Base-by-base conservation (phyloP, 2,797 vertebrate genomes). In the Trachurus trachurus region DNA sequence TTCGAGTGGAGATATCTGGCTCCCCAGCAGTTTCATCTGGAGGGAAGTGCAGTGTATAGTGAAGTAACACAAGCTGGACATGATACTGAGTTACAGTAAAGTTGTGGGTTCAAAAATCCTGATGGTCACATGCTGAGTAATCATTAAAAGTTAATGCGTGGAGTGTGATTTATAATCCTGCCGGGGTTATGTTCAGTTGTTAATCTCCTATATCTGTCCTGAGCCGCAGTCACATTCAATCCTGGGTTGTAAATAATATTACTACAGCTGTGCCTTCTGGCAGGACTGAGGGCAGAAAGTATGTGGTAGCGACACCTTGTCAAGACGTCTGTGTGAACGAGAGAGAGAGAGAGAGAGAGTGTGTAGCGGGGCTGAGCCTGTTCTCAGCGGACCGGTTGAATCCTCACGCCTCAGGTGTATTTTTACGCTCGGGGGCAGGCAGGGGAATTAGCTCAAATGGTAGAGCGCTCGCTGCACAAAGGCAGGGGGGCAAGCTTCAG, bases 381-480 rank as follows among this genome's bases (percentile, higher is more conserved):
- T 37, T 37, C 34, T 3, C 40, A 42, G 2, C 12, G 4, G 59
- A 66, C 12, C 0, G 16, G 39, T 26, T 6, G 17, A 39, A 16
- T 34, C 0, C 8, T 21, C 21, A 26, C 12, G 9, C 49, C 22
- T 29, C 0, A 44, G 0, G 0, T 2, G 39, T 17, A 47, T 34
- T 58, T 15, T 2, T 0, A 1, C 9, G 1, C 1, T 0, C 3
- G 2, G 0, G 0, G 4, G 15, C 16, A 0, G 1, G 0, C 5
- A 58, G 74, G 86, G 88, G 87, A 89, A 88, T 87, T 88, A 83
- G 81, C 88, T 88, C 89, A 89, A 84, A 91, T 86, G 87, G 85
- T 81, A 87, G 86, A 89, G 85, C 77, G 79, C 82, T 87, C 76
- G 87, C 85, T 87, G n/a, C n/a, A n/a, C n/a, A n/a, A n/a, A n/a